Evolutionary conservation across 2,113 vertebrate genomes (phyloP).

Genomic region (Chroicocephalus ridibundus): DNA sequence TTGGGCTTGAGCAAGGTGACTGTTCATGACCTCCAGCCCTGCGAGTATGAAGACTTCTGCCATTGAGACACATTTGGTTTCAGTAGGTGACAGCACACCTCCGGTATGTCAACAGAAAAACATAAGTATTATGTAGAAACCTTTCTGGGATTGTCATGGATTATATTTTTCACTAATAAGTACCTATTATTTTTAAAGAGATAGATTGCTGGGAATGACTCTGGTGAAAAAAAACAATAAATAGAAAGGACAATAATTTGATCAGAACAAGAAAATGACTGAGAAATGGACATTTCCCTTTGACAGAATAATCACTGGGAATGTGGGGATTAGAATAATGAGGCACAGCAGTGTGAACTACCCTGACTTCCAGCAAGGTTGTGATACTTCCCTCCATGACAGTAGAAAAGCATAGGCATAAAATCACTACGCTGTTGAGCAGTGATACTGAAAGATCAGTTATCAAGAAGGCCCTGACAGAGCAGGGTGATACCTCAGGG

Average conservation of each 20-base stretch:
- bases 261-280: constrained; percentile 11
- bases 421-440: background rate
- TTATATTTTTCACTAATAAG: background rate
- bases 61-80: background rate
- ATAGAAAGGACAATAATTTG: constrained; percentile 18
- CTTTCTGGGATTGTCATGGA: background rate
- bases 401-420: background rate
- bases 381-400: background rate
- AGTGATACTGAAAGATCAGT: background rate
- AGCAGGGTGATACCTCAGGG: background rate
- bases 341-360: background rate
- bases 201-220: background rate
- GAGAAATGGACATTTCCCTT: background rate
- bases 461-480: background rate
- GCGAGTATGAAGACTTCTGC: background rate
- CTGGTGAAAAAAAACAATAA: background rate
- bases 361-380: background rate
- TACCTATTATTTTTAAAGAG: background rate
- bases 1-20: background rate
- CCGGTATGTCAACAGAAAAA: background rate
- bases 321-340: background rate
- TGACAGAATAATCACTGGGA: background rate
- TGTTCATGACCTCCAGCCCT: background rate
- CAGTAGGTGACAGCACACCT: background rate
- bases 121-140: background rate